These are phyloP conservation scores for Dermochelys coriacea DNA, from an alignment of 2,797 vertebrate species.

Conservation along the genomic window DNA sequence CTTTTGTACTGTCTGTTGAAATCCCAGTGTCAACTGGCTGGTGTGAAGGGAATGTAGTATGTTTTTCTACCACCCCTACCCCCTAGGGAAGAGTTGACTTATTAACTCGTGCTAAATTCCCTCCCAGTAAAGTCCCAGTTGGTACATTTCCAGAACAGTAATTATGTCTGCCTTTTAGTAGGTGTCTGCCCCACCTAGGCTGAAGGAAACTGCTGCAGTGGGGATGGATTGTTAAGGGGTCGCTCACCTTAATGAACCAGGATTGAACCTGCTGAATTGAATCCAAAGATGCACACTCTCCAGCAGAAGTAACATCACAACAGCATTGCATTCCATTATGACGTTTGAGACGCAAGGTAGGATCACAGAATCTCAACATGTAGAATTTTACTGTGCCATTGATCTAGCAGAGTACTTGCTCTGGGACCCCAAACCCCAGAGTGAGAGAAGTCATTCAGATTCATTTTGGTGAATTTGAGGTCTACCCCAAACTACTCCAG, in stretches of 20 bases:
- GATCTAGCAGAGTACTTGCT: neutral
- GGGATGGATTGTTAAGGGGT: neutral
- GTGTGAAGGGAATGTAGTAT: neutral
- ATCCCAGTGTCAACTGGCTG: neutral
- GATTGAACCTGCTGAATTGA: neutral
- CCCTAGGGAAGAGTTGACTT: neutral
- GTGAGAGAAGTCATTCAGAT: neutral
- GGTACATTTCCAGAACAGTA: neutral
- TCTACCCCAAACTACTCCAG: neutral
- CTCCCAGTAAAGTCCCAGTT: neutral
- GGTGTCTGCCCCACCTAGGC: neutral
- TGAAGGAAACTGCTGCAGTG: neutral
- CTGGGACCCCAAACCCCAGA: neutral
- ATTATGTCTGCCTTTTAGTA: neutral
- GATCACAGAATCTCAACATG: neutral
- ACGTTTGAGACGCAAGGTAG: neutral
- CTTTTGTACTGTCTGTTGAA: neutral
- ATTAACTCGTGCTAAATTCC: neutral
- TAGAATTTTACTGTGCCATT: neutral
- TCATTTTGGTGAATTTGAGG: neutral
- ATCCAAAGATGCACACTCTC: neutral
- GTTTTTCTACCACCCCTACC: neutral
- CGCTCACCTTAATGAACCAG: neutral
- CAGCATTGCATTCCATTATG: accelerated
- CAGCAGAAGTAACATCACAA: neutral